These are phyloP conservation scores for Loriculus beryllinus DNA, from an alignment of 2,797 vertebrate species.

Conservation along the genomic window DNA sequence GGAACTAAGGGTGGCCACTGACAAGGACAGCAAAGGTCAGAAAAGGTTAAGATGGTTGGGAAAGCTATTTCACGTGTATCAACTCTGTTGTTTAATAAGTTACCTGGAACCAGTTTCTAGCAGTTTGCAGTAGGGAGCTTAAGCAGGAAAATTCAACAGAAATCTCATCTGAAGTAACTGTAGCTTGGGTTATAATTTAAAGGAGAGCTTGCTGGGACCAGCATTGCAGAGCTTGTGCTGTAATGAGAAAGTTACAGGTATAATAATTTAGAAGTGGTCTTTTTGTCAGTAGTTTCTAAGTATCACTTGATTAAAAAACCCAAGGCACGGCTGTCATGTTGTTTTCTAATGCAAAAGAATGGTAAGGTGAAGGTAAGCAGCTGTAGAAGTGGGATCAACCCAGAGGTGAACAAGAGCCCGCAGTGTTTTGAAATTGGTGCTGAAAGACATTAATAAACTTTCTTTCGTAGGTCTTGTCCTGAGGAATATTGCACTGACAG, in stretches of 20 bases:
- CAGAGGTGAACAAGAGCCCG: accelerated
- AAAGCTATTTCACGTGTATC: neutral
- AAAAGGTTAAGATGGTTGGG: neutral
- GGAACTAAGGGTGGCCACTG: neutral
- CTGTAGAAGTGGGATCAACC: neutral
- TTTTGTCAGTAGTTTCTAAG: neutral
- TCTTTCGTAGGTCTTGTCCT: neutral
- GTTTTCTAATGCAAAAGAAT: neutral
- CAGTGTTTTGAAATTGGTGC: neutral
- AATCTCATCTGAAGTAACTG: neutral
- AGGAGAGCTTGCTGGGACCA: neutral
- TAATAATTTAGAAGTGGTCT: neutral
- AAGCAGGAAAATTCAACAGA: neutral
- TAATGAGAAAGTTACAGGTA: neutral
- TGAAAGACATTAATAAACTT: neutral
- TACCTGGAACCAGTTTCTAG: constrained; percentile 26
- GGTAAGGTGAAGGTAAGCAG: neutral
- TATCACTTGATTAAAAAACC: neutral
- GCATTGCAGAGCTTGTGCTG: neutral
- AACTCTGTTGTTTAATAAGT: neutral
- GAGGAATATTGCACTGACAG: neutral
- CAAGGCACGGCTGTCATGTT: neutral
- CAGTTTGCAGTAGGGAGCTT: neutral
- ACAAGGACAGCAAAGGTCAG: constrained; percentile 29
- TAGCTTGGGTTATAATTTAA: neutral